Evolutionary conservation across 2,113 vertebrate genomes (phyloP).

Genomic region (Leucopsar rothschildi): DNA sequence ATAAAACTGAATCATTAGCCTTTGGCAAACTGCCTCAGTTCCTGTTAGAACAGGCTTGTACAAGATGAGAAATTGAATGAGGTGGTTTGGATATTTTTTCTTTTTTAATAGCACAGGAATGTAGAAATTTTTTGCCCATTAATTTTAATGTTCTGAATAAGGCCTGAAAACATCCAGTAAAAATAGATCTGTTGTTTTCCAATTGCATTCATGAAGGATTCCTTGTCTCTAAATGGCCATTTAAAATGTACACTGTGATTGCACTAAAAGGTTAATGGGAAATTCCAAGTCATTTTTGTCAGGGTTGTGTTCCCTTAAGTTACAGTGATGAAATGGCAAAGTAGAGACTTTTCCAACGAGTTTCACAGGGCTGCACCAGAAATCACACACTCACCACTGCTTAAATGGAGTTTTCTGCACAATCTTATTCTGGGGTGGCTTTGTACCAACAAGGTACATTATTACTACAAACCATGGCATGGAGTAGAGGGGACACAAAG

Average conservation of each 20-base stretch:
- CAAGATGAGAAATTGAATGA: not conserved
- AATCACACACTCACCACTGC: not conserved
- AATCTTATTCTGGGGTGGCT: not conserved
- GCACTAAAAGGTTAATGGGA: not conserved
- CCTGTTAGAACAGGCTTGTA: not conserved
- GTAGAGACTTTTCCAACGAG: not conserved
- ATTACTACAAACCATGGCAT: rapidly evolving
- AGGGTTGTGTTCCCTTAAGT: not conserved
- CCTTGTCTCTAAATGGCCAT: not conserved
- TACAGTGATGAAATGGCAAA: not conserved
- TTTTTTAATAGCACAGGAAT: not conserved
- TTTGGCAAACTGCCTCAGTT: conserved; percentile 9
- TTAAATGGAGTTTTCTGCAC: not conserved
- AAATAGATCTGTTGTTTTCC: not conserved
- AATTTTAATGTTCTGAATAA: not conserved
- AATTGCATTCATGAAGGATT: not conserved
- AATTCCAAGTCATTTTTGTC: not conserved
- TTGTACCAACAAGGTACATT: not conserved
- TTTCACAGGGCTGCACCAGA: not conserved
- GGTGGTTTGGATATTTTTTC: not conserved
- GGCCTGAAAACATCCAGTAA: not conserved
- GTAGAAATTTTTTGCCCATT: not conserved
- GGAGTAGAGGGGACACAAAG: not conserved
- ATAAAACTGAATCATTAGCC: conserved; percentile 11
- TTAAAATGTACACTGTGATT: not conserved